phyloP scores from a whole-genome alignment of 2,797 vertebrate species.

The Sylvilagus floridanus region DNA sequence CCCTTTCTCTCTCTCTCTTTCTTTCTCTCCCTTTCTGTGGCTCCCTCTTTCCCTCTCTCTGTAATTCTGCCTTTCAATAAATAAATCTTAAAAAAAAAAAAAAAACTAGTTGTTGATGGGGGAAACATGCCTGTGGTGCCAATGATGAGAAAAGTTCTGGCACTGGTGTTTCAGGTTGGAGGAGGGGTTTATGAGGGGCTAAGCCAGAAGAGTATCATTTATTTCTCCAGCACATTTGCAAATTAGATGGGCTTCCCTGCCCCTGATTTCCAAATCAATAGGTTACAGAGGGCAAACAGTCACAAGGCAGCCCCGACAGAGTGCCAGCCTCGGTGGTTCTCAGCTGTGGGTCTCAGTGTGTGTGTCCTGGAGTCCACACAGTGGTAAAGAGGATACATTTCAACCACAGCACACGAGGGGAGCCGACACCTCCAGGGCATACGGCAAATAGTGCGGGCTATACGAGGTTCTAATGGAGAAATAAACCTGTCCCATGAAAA shows the following conservation, averaged over 20 bases:
- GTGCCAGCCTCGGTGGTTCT: neutral
- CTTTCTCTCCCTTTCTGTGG: too few relatives aligned
- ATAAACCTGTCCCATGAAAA: constrained; percentile 67
- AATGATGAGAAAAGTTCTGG: constrained; percentile 78
- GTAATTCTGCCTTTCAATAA: too few relatives aligned
- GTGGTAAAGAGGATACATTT: neutral
- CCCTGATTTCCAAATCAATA: constrained; percentile 9
- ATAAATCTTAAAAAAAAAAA: too few relatives aligned
- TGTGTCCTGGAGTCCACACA: neutral
- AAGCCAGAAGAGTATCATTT: constrained; percentile 62
- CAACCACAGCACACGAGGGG: neutral
- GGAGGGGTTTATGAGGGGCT: constrained; percentile 76
- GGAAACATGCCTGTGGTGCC: constrained; percentile 73
- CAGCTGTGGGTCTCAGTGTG: neutral
- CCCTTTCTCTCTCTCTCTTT: too few relatives aligned
- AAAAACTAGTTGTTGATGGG: neutral
- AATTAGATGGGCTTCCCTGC: neutral
- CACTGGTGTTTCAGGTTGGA: constrained; percentile 65
- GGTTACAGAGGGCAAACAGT: constrained; percentile 13
- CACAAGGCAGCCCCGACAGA: neutral
- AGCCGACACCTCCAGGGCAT: neutral
- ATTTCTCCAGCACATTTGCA: constrained; percentile 37
- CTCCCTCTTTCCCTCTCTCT: too few relatives aligned
- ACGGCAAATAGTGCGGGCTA: neutral
- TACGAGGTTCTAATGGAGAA: constrained; percentile 28